Percentiles rank a stretch among this genome's conserved stretches.
Evolutionary conservation across 2,888 invertebrate genomes (phyloP).

Genomic region (Adineta ricciae): DNA sequence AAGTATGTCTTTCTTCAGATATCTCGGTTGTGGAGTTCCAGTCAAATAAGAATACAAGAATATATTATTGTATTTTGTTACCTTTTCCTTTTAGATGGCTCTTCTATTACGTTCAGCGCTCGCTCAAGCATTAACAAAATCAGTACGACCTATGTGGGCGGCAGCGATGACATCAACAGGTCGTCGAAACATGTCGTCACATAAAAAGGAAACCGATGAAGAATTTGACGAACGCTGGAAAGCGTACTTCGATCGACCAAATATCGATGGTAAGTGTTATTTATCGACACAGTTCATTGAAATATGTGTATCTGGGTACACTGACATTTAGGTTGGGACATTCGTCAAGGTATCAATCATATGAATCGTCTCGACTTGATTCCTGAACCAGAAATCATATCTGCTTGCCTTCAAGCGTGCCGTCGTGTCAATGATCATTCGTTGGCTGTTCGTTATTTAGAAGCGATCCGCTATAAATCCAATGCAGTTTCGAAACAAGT

Average conservation of each 20-base stretch:
- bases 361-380: conserved; percentile 77
- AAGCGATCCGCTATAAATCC: conserved; percentile 79
- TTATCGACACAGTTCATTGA: too few relatives aligned
- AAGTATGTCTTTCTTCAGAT: neutral
- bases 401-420: conserved; percentile 76
- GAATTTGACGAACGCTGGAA: conserved; percentile 33
- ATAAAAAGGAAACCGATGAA: conserved; percentile 27
- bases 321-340: conserved; percentile 81
- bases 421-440: conserved; percentile 86
- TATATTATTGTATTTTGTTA: neutral
- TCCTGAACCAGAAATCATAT: conserved; percentile 78
- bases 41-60: neutral
- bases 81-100: neutral
- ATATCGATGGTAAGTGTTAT: conserved; percentile 5
- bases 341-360: conserved; percentile 59
- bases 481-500: conserved; percentile 61
- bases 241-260: conserved; percentile 27
- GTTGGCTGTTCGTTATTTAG: conserved; percentile 79
- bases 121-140: neutral
- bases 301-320: too few relatives aligned
- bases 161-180: neutral
- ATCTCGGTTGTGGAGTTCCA: neutral
- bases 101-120: neutral
- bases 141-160: neutral
- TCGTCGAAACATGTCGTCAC: conserved; percentile 25